These are phyloP conservation scores for Condylostylus longicornis DNA, from an alignment of 1,140 invertebrate genomes.

Conservation along the genomic window DNA sequence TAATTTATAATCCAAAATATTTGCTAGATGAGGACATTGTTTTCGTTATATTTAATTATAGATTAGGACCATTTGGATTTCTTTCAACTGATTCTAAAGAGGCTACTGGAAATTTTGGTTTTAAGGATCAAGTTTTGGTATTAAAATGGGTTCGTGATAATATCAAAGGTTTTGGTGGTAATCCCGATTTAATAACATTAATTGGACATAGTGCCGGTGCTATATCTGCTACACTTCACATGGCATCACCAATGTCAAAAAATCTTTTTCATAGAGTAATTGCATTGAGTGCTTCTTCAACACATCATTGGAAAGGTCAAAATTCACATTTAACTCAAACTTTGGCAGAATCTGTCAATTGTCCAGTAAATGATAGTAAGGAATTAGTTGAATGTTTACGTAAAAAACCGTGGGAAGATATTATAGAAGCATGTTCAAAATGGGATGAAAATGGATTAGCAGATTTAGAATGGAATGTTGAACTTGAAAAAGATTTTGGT, in stretches of 20 bases:
- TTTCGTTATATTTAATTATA: slow-evolving; percentile 48
- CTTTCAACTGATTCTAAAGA: slow-evolving; percentile 29
- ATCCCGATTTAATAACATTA: slow-evolving; percentile 11
- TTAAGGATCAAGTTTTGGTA: slow-evolving; percentile 31
- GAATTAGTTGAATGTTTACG: neutral
- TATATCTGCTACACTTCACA: neutral
- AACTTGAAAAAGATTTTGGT: slow-evolving; percentile 33
- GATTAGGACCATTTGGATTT: slow-evolving; percentile 41
- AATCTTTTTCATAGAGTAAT: slow-evolving; percentile 42
- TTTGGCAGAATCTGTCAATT: neutral
- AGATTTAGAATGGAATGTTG: neutral
- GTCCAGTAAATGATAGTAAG: neutral
- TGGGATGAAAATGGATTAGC: neutral
- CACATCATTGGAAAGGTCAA: neutral
- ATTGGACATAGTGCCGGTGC: slow-evolving; percentile 13
- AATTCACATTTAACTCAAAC: neutral
- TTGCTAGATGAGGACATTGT: slow-evolving; percentile 46
- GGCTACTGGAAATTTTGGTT: slow-evolving; percentile 35
- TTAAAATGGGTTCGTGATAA: slow-evolving; percentile 17
- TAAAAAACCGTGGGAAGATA: neutral
- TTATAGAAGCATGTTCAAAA: neutral
- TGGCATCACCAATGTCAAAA: slow-evolving; percentile 14
- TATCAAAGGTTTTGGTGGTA: slow-evolving; percentile 12
- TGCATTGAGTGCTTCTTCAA: slow-evolving; percentile 43
- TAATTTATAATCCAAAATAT: slow-evolving; percentile 40